phyloP scores from a whole-genome alignment of 1,140 invertebrate genomes.

The Aphelinus certus region DNA sequence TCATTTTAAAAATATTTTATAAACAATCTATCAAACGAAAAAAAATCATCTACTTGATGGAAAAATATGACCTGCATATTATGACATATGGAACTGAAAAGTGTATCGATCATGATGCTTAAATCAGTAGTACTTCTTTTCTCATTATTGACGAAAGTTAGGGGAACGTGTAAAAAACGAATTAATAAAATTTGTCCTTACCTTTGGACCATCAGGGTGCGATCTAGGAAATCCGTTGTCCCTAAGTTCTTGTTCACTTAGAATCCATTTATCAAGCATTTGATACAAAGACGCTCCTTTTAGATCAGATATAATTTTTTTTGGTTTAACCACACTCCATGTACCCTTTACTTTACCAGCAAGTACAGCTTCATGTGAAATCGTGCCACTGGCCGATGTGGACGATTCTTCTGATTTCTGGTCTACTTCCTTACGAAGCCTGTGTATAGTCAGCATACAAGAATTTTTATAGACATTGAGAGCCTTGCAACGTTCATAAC shows the following conservation, averaged over 20 bases:
- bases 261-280: constrained; percentile 67
- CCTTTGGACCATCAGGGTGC: constrained; percentile 66
- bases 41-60: too few relatives aligned
- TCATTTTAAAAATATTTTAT: not conserved
- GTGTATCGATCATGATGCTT: too few relatives aligned
- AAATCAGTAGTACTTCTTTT: too few relatives aligned
- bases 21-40: too few relatives aligned
- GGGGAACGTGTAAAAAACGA: constrained; percentile 17
- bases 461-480: constrained; percentile 87
- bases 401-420: constrained; percentile 61
- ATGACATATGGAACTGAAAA: too few relatives aligned
- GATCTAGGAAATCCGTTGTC: constrained; percentile 86
- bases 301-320: constrained; percentile 62
- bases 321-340: constrained; percentile 76
- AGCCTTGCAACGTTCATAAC: constrained; percentile 81
- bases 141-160: not conserved
- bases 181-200: constrained; percentile 34
- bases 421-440: constrained; percentile 75
- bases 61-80: too few relatives aligned
- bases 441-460: constrained; percentile 80
- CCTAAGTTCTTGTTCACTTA: constrained; percentile 81
- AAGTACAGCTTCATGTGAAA: constrained; percentile 75
- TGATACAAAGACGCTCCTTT: constrained; percentile 59
- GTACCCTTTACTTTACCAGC: constrained; percentile 74
- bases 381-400: constrained; percentile 50